Evolutionary conservation across 1,140 invertebrate species (phyloP), one percentile per base, ranked within the genome.

Genomic region (Tetragonula clypearis): DNA sequence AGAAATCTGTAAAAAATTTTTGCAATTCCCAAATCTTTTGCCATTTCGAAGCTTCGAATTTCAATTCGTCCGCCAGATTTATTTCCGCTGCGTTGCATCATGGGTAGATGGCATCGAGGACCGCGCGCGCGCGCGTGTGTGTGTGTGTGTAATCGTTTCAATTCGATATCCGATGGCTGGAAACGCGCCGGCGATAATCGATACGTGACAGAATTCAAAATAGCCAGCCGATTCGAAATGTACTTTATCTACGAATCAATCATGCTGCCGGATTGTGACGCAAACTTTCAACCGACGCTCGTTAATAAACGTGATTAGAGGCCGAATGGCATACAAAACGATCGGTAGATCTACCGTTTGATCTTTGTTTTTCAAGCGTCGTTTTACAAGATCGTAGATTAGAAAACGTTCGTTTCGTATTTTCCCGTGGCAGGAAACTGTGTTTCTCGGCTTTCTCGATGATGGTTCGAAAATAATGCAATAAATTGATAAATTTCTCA

Each of bases 171-270:
- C 26, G 66, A 78, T 75, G 65, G 58, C 69, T 49, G 21, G 35
- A 66, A 77, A 72, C 79, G 60, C 17, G 15, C 41, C 41, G 2
- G 72, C 79, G 66, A 87, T 85, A 85, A 84, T 69, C 55, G 71
- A 82, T 90, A 87, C 88, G 88, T 90, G 88, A 89, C 21, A 56
- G 88, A 90, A 90, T 90, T 77, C 72, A 87, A 87, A 89, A 90
- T 87, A 90, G 77, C 35, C 21, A 65, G 62, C 15, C 66, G 75
- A 90, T 80, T 79, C 74, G 30, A 60, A 66, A 60, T 62, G 76
- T 71, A 76, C 74, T 53, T 81, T 88, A 89, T 87, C 84, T 86
- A 17, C 9, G 17, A 23, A 69, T 77, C 49, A 76, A 89, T 86
- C 71, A 35, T 55, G 30, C 14, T 49, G 56, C 14, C 58, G 49